These are phyloP conservation scores for Campoletis raptor DNA, from an alignment of 2,888 invertebrate species.

Conservation along the genomic window DNA sequence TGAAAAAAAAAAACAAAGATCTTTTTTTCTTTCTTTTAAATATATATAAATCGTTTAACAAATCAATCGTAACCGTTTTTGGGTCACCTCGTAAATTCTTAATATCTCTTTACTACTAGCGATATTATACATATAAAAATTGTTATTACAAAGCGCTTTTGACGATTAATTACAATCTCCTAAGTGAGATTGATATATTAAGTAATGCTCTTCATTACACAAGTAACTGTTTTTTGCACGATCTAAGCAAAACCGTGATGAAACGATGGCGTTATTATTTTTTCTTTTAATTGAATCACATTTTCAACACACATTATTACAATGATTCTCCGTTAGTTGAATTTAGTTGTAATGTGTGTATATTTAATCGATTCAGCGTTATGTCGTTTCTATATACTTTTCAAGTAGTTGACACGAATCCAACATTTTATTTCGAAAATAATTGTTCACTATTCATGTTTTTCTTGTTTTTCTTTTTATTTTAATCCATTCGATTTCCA, in stretches of 20 bases:
- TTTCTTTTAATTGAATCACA: constrained; percentile 68
- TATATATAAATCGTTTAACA: constrained; percentile 69
- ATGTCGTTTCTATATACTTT: constrained; percentile 37
- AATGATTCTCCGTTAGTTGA: constrained; percentile 60
- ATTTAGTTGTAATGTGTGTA: constrained; percentile 49
- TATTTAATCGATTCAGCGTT: constrained; percentile 50
- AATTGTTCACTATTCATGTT: constrained; percentile 67
- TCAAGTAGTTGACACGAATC: constrained; percentile 58
- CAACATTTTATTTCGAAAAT: constrained; percentile 69
- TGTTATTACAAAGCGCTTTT: constrained; percentile 74
- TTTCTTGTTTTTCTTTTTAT: constrained; percentile 45
- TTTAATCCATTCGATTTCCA: constrained; percentile 60
- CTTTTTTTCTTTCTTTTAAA: constrained; percentile 37
- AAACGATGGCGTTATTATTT: constrained; percentile 54
- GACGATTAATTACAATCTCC: constrained; percentile 65
- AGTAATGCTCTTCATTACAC: constrained; percentile 64
- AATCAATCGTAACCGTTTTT: constrained; percentile 64
- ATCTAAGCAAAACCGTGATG: constrained; percentile 65
- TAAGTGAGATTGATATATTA: constrained; percentile 58
- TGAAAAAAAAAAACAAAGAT: constrained; percentile 42
- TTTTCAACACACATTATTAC: constrained; percentile 65
- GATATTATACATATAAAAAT: constrained; percentile 74
- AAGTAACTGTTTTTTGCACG: constrained; percentile 58
- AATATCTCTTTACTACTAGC: constrained; percentile 68
- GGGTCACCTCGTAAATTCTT: constrained; percentile 56